Conservation (phyloP, 23 tunicate genomes). For the Trididemnum clinides region DNA sequence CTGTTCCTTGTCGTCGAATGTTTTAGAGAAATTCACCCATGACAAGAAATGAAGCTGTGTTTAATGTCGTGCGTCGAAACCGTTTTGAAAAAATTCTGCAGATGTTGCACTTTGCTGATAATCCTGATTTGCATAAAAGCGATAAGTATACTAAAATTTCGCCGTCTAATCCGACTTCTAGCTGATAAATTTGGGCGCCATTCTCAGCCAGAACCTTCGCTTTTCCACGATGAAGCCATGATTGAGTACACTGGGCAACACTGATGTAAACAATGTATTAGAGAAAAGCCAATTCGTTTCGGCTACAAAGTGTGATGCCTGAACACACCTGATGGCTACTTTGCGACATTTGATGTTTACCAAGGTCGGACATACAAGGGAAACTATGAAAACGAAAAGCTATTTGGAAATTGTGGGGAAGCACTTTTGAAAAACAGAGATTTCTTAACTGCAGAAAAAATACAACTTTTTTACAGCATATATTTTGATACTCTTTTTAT, state of each 20-base stretch:
- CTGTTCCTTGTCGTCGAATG: constrained; percentile 15
- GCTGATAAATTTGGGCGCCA: constrained; percentile 11
- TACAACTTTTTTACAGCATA: neutral
- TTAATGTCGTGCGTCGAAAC: constrained; percentile 16
- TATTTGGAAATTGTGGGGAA: neutral
- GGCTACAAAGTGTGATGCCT: constrained; percentile 18
- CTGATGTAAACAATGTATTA: constrained; percentile 15
- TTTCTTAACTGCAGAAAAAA: neutral
- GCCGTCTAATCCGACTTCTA: neutral
- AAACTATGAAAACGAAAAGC: neutral
- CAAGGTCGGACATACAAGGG: neutral
- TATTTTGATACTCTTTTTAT: constrained; percentile 3
- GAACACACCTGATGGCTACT: constrained; percentile 8
- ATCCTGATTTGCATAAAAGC: constrained; percentile 1
- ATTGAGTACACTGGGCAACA: constrained; percentile 1
- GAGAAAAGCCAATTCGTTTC: constrained; percentile 5
- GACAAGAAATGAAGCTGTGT: constrained; percentile 10
- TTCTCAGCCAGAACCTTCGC: neutral
- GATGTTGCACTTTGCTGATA: constrained; percentile 21
- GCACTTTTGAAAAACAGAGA: neutral
- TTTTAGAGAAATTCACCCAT: constrained; percentile 8
- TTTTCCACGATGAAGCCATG: constrained; percentile 19
- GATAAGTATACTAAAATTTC: too few relatives aligned
- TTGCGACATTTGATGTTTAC: neutral
- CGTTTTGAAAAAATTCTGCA: constrained; percentile 19